Conservation (phyloP, 1,140 invertebrate species). For the Goniozus legneri region DNA sequence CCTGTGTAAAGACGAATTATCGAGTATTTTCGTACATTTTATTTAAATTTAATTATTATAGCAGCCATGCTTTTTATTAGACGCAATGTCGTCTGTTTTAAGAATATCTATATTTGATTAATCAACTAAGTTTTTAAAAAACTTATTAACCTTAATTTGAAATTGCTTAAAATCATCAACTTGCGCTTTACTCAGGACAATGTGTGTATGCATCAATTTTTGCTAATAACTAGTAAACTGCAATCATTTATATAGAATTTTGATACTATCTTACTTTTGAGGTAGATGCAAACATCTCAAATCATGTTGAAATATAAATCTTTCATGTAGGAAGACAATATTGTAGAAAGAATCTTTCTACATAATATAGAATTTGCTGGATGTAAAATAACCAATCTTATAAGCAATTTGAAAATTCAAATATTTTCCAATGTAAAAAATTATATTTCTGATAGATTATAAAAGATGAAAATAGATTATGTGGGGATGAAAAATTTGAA, state of each 20-base stretch:
- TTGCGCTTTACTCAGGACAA: not conserved
- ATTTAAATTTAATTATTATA: not conserved
- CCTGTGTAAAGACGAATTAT: conserved; percentile 1
- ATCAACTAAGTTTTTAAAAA: not conserved
- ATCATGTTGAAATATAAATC: too few relatives aligned
- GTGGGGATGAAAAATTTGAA: conserved; percentile 20
- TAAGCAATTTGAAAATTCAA: too few relatives aligned
- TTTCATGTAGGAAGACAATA: too few relatives aligned
- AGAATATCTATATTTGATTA: not conserved
- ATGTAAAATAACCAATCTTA: too few relatives aligned
- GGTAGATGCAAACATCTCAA: too few relatives aligned
- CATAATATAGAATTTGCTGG: too few relatives aligned
- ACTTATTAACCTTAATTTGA: not conserved
- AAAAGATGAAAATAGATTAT: conserved; percentile 16
- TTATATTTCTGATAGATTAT: conserved; percentile 23
- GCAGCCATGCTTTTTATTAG: not conserved
- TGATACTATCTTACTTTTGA: too few relatives aligned
- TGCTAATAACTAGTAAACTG: not conserved
- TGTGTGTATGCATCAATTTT: not conserved
- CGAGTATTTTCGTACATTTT: not conserved
- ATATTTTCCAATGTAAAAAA: too few relatives aligned
- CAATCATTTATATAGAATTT: not conserved
- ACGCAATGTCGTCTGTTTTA: not conserved
- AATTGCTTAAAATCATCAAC: not conserved
- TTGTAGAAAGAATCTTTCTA: too few relatives aligned